Evolutionary conservation across 2,888 invertebrate species (phyloP), one percentile per base, ranked within the genome.

Genomic region (Abscondita cerata): DNA sequence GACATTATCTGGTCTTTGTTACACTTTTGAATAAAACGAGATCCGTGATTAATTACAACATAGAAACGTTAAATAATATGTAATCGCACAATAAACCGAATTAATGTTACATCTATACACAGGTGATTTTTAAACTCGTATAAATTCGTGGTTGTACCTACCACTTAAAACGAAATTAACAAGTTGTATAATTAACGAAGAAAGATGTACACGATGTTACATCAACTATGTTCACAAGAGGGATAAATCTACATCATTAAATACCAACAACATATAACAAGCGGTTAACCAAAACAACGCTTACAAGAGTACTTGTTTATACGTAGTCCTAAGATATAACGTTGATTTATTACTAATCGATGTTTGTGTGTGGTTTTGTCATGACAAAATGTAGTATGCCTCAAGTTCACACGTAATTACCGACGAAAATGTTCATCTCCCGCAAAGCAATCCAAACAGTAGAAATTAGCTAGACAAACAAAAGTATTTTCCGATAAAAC

Each of bases 291-390:
- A 52, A 58, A 58, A 44, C 58, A 58, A 40, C 54, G 40, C 50
- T 54, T 41, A 54, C 36, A 40, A 41, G n/a, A n/a, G 47, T 52
- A 57, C 47, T 58, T 58, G 46, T 34, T 40, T 61, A 44, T 52
- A 53, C 51, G 62, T 51, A 55, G 50, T 57, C 54, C 25, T 47
- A 60, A 59, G 65, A 57, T 58, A 56, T 36, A 52, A 58, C 44
- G 62, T 59, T 67, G 67, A 67, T 67, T 67, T 67, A 67, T 67
- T 67, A 57, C 58, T 56, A 67, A 67, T 67, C 67, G 59, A 67
- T 67, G 62, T 52, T 64, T 47, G 36, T 59, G 57, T 59, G 61
- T 52, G 65, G 62, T 41, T 57, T 19, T 41, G 48, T 48, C 55
- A 59, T 62, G 65, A 65, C 67, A 67, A 65, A 62, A 62, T 67